Percentiles rank a stretch among this genome's conserved stretches.
These are phyloP conservation scores for Leptopilina drosophilae DNA, from an alignment of 2,888 invertebrate species.

Conservation along the genomic window DNA sequence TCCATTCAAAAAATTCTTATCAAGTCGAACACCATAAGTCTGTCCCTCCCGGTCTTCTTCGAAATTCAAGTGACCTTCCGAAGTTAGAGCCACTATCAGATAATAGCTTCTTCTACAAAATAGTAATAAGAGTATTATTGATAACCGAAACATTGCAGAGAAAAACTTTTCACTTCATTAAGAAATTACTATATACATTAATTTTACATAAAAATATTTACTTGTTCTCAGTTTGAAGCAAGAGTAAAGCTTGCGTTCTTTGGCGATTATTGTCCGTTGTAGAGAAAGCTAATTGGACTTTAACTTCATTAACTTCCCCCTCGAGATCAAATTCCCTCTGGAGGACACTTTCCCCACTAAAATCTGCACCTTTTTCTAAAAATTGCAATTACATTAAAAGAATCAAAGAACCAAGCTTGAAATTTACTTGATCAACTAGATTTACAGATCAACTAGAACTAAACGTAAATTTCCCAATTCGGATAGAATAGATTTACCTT, in stretches of 20 bases:
- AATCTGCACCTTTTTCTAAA: slow-evolving; percentile 90
- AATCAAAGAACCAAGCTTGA: too few species aligned
- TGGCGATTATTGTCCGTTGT: slow-evolving; percentile 85
- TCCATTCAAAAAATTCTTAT: slow-evolving; percentile 89
- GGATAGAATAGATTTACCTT: slow-evolving; percentile 75
- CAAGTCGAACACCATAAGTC: slow-evolving; percentile 86
- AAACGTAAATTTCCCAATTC: too few species aligned
- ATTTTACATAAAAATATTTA: slow-evolving; percentile 63
- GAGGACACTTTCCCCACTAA: slow-evolving; percentile 90
- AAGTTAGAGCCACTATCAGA: slow-evolving; percentile 88
- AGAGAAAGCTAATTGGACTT: slow-evolving; percentile 92
- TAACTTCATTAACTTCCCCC: slow-evolving; percentile 86
- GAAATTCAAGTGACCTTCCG: slow-evolving; percentile 89
- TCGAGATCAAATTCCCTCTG: slow-evolving; percentile 87
- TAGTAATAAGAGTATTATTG: neutral
- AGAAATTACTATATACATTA: too few species aligned
- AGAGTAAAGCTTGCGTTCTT: slow-evolving; percentile 84
- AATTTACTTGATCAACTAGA: too few species aligned
- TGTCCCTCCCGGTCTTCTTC: slow-evolving; percentile 90
- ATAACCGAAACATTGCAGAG: neutral
- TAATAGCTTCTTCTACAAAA: slow-evolving; percentile 87
- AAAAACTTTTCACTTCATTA: too few species aligned
- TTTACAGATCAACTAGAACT: too few species aligned
- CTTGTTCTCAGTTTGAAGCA: slow-evolving; percentile 91
- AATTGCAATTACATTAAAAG: neutral